Evolutionary conservation across 1,140 invertebrate species (phyloP).

Genomic region (Drosophila auraria): DNA sequence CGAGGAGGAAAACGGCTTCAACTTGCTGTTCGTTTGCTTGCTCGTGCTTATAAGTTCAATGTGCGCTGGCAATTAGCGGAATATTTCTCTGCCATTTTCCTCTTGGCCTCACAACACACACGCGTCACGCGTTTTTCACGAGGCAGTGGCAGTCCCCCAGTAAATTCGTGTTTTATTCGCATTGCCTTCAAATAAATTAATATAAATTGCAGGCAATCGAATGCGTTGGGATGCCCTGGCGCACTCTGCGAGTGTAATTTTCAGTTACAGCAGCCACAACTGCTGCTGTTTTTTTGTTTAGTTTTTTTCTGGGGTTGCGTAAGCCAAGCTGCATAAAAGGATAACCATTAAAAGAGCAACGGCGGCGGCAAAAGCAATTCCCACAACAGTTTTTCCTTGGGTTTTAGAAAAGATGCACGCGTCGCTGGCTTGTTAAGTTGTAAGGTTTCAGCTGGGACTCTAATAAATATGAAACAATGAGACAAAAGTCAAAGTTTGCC

Average conservation of each 20-base stretch:
- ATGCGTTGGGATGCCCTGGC: conserved; percentile 64
- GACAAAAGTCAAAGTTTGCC: conserved; percentile 69
- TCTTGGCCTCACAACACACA: conserved; percentile 21
- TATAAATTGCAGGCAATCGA: conserved; percentile 74
- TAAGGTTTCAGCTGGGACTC: conserved; percentile 50
- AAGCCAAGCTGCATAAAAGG: conserved; percentile 75
- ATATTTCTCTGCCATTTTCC: conserved; percentile 33
- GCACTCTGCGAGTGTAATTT: conserved; percentile 58
- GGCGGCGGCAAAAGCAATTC: conserved; percentile 55
- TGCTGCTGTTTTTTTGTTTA: conserved; percentile 19
- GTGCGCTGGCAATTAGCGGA: conserved; percentile 46
- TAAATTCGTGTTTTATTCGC: conserved; percentile 46
- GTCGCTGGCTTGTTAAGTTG: conserved; percentile 71
- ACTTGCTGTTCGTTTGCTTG: background rate
- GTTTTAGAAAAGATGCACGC: conserved; percentile 71
- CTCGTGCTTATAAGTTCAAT: conserved; percentile 59
- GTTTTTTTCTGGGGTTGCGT: conserved; percentile 50
- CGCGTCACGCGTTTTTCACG: conserved; percentile 23
- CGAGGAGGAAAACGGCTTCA: conserved; percentile 2
- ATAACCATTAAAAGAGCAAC: conserved; percentile 71
- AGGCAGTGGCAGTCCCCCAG: conserved; percentile 14
- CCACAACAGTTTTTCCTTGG: conserved; percentile 65
- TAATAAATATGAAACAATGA: conserved; percentile 83
- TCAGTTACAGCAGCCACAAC: conserved; percentile 46
- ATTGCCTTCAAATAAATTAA: conserved; percentile 71